Evolutionary conservation across 2,888 invertebrate genomes (phyloP).

Genomic region (Oscheius sp.): DNA sequence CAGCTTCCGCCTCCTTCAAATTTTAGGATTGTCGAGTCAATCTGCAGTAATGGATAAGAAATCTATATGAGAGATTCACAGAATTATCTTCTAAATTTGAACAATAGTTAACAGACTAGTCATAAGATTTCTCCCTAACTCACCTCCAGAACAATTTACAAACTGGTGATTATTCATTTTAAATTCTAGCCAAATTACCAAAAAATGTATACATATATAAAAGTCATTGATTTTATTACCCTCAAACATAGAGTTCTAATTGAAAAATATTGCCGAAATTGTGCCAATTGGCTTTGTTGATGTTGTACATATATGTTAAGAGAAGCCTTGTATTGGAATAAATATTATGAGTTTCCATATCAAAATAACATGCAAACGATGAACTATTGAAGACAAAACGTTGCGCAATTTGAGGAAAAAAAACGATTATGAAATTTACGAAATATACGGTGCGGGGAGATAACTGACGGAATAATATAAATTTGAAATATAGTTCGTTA

Average conservation of each 20-base stretch:
- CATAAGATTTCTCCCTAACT: background rate
- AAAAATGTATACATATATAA: no score
- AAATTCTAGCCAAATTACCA: no score
- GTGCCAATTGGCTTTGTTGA: background rate
- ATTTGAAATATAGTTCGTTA: no score
- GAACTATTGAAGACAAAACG: background rate
- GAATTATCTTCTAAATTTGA: background rate
- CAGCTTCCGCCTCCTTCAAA: slow-evolving; percentile 75
- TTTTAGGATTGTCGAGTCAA: background rate
- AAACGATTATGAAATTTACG: background rate
- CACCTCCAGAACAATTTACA: no score
- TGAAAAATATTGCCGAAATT: no score
- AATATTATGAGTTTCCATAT: background rate
- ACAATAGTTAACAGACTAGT: background rate
- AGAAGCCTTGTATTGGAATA: slow-evolving; percentile 2
- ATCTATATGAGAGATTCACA: background rate
- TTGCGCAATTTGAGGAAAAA: background rate
- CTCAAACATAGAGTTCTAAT: no score
- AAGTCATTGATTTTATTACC: no score
- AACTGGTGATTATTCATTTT: no score
- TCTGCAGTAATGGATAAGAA: slow-evolving; percentile 29
- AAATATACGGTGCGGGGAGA: background rate
- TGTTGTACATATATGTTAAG: slow-evolving; percentile 20
- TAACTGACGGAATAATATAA: no score
- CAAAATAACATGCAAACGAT: no score